Percentiles rank a stretch among this genome's conserved stretches.
Evolutionary conservation across 2,113 vertebrate genomes (phyloP).

Genomic region (Triplophysa rosa): DNA sequence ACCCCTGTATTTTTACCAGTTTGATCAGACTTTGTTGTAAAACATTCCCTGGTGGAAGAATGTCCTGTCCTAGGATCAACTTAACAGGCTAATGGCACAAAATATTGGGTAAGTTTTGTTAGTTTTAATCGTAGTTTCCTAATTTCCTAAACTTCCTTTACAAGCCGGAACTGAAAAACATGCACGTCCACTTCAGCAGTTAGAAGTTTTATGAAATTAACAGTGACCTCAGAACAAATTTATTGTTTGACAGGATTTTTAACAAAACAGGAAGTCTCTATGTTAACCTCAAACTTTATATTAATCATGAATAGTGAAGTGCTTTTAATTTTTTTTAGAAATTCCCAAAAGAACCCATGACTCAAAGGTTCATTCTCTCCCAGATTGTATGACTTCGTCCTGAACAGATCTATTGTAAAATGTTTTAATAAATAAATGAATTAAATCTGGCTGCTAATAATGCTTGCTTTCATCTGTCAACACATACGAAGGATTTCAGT

Average conservation of each 20-base stretch:
- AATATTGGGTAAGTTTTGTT: too few species aligned
- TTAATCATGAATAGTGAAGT: too few species aligned
- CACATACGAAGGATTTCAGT: conserved; percentile 38
- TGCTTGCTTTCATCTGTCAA: neutral
- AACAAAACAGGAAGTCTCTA: neutral
- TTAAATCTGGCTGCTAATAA: neutral
- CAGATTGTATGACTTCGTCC: too few species aligned
- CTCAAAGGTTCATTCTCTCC: too few species aligned
- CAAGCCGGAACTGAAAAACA: too few species aligned
- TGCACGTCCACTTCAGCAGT: too few species aligned
- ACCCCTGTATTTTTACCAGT: conserved; percentile 13
- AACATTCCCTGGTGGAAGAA: conserved; percentile 9
- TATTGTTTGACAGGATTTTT: neutral
- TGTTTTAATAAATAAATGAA: neutral
- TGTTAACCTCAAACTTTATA: too few species aligned
- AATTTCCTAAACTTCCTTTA: too few species aligned
- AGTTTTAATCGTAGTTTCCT: too few species aligned
- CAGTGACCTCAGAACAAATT: too few species aligned
- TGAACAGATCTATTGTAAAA: neutral
- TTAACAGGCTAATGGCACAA: neutral
- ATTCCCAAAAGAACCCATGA: neutral
- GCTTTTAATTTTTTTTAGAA: neutral
- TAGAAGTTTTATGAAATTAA: too few species aligned
- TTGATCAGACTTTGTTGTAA: conserved; percentile 14
- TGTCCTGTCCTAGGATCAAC: conserved; percentile 1